Conservation (phyloP, 2,888 invertebrate species). For the Yponomeuta sedellus region DNA sequence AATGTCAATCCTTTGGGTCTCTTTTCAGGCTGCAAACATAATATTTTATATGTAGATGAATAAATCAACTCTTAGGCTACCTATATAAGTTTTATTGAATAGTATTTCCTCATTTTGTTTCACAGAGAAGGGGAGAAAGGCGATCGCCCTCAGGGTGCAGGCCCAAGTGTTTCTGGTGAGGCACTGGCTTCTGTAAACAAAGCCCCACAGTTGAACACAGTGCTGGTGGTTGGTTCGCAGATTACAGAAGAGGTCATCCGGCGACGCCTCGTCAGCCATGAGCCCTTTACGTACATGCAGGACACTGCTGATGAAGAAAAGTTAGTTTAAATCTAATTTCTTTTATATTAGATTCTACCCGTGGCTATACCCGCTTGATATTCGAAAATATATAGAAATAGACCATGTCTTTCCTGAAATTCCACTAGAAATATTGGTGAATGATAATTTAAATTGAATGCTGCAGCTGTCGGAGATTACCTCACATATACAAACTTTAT, state of each 20-base stretch:
- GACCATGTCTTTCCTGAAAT: too few species aligned
- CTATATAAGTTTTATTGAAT: too few species aligned
- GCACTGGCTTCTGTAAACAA: conserved; percentile 32
- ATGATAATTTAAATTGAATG: too few species aligned
- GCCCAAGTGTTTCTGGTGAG: conserved; percentile 27
- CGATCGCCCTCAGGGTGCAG: conserved; percentile 31
- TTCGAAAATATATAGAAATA: too few species aligned
- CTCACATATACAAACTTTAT: too few species aligned
- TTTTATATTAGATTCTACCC: neutral
- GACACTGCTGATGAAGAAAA: conserved; percentile 62
- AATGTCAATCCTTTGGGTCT: too few species aligned
- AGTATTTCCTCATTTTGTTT: too few species aligned
- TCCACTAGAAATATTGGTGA: too few species aligned
- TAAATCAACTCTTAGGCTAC: too few species aligned
- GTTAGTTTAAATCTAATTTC: conserved; percentile 29
- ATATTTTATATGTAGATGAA: too few species aligned
- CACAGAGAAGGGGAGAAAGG: conserved; percentile 49
- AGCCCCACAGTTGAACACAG: conserved; percentile 29
- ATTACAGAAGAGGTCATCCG: conserved; percentile 65
- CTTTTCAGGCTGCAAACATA: too few species aligned
- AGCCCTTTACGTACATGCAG: conserved; percentile 59
- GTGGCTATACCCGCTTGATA: neutral
- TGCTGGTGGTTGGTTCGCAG: conserved; percentile 51
- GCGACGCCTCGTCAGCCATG: conserved; percentile 53
- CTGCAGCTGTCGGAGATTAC: too few species aligned